A percentile compares a stretch with the other conserved stretches of the same genome.
These are phyloP conservation scores for Molossus alvarezi DNA, from an alignment of 2,797 vertebrate genomes.

Conservation along the genomic window DNA sequence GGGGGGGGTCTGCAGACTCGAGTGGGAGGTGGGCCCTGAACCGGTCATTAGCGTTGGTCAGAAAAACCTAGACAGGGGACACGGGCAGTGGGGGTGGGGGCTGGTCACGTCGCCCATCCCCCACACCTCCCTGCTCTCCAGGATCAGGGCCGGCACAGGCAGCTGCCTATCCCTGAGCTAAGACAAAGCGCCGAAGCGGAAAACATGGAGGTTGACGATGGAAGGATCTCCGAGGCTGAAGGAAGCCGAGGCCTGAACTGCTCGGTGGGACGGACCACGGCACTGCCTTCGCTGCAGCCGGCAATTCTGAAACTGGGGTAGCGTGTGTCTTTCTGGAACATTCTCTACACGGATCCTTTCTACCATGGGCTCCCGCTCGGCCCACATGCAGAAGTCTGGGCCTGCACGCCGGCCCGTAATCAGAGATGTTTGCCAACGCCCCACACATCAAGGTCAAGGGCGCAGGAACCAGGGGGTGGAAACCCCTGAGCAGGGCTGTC, in stretches of 20 bases:
- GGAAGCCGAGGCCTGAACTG: neutral
- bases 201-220: neutral
- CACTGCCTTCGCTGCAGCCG: neutral
- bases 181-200: neutral
- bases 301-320: neutral
- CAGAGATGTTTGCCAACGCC: neutral
- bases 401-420: neutral
- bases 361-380: neutral
- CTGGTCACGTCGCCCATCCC: too few relatives aligned
- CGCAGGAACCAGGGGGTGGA: neutral
- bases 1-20: neutral
- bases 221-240: conserved; percentile 28
- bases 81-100: too few relatives aligned
- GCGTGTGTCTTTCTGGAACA: neutral
- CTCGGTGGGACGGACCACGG: neutral
- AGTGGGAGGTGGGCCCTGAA: neutral
- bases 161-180: neutral
- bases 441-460: neutral
- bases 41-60: neutral
- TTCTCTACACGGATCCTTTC: neutral
- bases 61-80: neutral
- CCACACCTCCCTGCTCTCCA: neutral
- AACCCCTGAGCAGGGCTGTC: neutral
- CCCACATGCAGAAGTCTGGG: neutral
- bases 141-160: neutral